phyloP scores from a whole-genome alignment of 1,140 invertebrate genomes.

The Hydropsyche tenuis region DNA sequence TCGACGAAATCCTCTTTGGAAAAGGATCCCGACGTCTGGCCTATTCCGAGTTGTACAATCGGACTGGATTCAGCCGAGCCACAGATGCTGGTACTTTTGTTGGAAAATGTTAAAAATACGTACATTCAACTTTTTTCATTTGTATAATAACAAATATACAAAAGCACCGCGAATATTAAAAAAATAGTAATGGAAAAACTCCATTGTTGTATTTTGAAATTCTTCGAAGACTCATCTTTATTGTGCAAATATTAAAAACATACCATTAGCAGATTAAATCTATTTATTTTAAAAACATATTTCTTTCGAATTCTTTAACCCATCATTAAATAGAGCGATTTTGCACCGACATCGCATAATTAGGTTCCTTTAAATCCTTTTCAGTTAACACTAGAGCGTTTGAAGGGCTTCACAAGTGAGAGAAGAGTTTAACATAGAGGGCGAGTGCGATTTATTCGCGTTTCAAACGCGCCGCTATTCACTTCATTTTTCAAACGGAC shows the following conservation, averaged over 20 bases:
- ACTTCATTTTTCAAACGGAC: slow-evolving; percentile 44
- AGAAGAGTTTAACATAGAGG: neutral
- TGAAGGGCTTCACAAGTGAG: neutral
- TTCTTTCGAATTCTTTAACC: too few relatives aligned
- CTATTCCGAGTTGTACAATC: neutral
- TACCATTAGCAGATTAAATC: too few relatives aligned
- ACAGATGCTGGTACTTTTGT: neutral
- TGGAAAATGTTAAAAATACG: too few relatives aligned
- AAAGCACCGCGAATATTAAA: too few relatives aligned
- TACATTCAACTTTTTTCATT: too few relatives aligned
- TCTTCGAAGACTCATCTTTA: too few relatives aligned
- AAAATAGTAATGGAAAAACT: too few relatives aligned
- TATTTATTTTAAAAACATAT: neutral
- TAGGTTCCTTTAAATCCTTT: slow-evolving; percentile 12
- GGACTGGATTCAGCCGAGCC: neutral
- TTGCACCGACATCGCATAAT: neutral
- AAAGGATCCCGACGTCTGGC: slow-evolving; percentile 7
- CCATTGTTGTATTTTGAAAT: too few relatives aligned
- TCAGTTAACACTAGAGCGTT: neutral
- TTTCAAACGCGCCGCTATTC: slow-evolving; percentile 18
- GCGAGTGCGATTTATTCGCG: slow-evolving; percentile 23
- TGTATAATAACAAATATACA: too few relatives aligned
- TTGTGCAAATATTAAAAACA: too few relatives aligned
- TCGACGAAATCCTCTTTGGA: slow-evolving; percentile 34
- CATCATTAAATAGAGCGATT: too few relatives aligned